Base-by-base conservation (phyloP, 2,888 invertebrate genomes). In the Fissipunctia ypsillon region DNA sequence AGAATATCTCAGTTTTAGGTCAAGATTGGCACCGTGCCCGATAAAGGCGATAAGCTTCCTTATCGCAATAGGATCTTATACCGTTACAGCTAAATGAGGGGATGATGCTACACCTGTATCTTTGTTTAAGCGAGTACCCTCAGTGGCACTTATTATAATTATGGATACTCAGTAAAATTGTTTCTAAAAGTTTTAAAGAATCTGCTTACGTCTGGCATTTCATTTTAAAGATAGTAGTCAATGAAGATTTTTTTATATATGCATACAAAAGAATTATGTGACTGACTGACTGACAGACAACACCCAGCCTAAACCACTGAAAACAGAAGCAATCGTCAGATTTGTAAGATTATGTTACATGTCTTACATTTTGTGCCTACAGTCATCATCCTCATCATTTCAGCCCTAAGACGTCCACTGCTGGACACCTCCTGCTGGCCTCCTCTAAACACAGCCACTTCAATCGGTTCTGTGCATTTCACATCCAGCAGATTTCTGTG, bases 1-100 rank as follows among this genome's bases (percentile, higher is more conserved):
- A 60, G 35, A 65, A 59, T 25, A 50, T 38, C 7, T 54, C 6
- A 16, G 16, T 16, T 54, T 28, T 16, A 28, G 16, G 16, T 54
- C 28, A 43, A 78, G 57, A 64, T 71, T 77, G 70, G 66, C 57
- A 28, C 43, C 5, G 54, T 63, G 54, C 78, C 78, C 22, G 41
- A 41, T 65, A 19, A 9, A 52, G 14, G 19, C 5, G 52, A 79
- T 66, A 67, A 56, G 65, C n/a, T 66, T 48, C 16, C 48, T 22
- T 64, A 67, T 71, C 28, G 9, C 22, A 59, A 64, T 45, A 67
- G 19, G 48, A 83, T 78, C 61, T 66, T 54, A 52, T 22, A 69
- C 45, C 45, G 65, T 66, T 48, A 52, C 5, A 52, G 52, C 35
- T 48, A 41, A 71, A 59, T 80, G 43, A 71, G 54, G 38, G 12